Evolutionary conservation across 2,888 invertebrate genomes (phyloP).

Genomic region (Pammene aurita): DNA sequence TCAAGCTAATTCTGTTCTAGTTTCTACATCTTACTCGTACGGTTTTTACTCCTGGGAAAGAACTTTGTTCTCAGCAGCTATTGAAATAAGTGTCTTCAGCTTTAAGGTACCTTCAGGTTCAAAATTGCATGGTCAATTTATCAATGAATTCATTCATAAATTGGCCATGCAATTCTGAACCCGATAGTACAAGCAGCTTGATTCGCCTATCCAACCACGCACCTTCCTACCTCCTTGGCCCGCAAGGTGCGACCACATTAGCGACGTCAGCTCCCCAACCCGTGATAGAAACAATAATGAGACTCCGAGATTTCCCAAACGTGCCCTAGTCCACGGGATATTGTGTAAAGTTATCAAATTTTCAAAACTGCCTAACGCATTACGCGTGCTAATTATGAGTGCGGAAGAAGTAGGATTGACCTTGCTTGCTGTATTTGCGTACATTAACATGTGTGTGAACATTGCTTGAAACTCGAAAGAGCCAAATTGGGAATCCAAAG

Average conservation of each 20-base stretch:
- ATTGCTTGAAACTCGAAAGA: neutral
- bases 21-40: too few relatives aligned
- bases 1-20: too few relatives aligned
- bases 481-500: neutral
- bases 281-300: conserved; percentile 76
- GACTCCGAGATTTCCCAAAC: conserved; percentile 77
- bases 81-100: too few relatives aligned
- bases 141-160: too few relatives aligned
- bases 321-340: conserved; percentile 77
- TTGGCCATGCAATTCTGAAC: too few relatives aligned
- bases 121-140: too few relatives aligned
- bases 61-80: too few relatives aligned
- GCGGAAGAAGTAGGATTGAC: conserved; percentile 20
- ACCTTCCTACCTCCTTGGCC: conserved; percentile 47
- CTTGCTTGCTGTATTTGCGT: conserved; percentile 2
- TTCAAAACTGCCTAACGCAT: conserved; percentile 81
- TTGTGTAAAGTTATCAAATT: conserved; percentile 82
- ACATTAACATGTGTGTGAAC: neutral
- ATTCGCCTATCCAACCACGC: neutral
- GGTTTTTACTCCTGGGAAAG: too few relatives aligned
- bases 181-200: too few relatives aligned
- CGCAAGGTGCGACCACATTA: conserved; percentile 73
- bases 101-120: too few relatives aligned
- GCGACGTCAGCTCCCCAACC: conserved; percentile 66
- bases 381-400: conserved; percentile 71